Conservation (phyloP, 2,113 vertebrate species). For the Tyto alba region DNA sequence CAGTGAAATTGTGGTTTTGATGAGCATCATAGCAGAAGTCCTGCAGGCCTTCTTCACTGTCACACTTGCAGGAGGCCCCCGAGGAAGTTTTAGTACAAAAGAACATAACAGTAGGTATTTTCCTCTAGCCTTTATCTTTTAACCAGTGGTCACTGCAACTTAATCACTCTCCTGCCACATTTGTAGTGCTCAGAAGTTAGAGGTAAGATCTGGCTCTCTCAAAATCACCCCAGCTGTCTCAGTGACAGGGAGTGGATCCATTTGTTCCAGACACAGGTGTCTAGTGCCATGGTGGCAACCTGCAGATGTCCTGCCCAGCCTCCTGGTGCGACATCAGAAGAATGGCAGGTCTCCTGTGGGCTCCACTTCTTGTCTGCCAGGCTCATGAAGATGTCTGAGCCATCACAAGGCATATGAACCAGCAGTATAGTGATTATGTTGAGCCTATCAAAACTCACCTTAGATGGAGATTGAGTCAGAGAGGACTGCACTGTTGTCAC, state of each 20-base stretch:
- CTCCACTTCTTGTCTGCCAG: not conserved
- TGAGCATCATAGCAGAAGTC: not conserved
- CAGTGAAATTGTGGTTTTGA: not conserved
- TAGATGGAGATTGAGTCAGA: not conserved
- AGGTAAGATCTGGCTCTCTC: not conserved
- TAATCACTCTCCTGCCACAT: not conserved
- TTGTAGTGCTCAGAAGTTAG: not conserved
- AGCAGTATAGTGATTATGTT: not conserved
- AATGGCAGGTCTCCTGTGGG: not conserved
- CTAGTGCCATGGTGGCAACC: not conserved
- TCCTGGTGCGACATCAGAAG: not conserved
- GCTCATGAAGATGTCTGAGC: not conserved
- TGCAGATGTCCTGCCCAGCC: not conserved
- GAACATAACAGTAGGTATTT: not conserved
- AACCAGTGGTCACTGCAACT: not conserved
- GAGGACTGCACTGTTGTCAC: not conserved
- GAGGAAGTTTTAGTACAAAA: not conserved
- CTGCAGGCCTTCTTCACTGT: not conserved
- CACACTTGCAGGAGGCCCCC: not conserved
- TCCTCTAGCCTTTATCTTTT: not conserved
- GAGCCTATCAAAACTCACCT: not conserved
- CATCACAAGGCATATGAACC: not conserved
- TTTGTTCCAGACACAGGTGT: fast-evolving
- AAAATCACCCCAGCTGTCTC: not conserved
- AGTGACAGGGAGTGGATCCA: not conserved